Base-by-base conservation (phyloP, 2,113 vertebrate species). In the Oreamnos americanus region DNA sequence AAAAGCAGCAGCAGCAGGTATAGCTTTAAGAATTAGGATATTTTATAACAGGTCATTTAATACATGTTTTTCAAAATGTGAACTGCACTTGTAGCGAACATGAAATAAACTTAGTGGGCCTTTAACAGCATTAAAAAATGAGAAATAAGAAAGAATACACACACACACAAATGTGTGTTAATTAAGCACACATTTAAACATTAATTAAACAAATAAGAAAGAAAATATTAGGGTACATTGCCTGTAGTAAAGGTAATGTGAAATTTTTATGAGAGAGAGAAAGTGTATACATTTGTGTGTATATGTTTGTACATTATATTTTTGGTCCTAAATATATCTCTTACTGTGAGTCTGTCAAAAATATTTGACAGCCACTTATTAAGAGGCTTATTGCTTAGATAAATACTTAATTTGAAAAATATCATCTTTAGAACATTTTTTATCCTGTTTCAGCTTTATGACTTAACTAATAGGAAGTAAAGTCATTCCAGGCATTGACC, bases 391-490 rank as follows among this genome's bases (percentile, higher is more conserved):
- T 16, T 90, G 67, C 49, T 67, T 71, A 78, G 53, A 89, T 58
- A 89, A 83, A 90, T 14, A 51, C 7, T 83, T 58, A n/a, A 53
- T 96, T 91, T 87, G 60, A 88, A 76, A 57, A 43, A 95, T 36
- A 28, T 2, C 55, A 25, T 91, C 85, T 62, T 97, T 55, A 81
- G 94, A 79, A 95, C 67, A 94, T 62, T 95, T 90, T 88, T 76
- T 94, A 76, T 62, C 67, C 81, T 49, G 33, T 55, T 92, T 86
- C 36, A 71, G 76, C 86, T 96, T 90, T 55, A 43, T 94, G 84
- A 94, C 84, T 67, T 74, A 64, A 92, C 64, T n/a, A 92, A 95
- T 28, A 78, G 53, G 91, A 93, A 96, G 49, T n/a, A 33, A 92
- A 90, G 57, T 30, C 55, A 94, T 60, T 23, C 47, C 85, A 76